Evolutionary conservation across 2,797 vertebrate genomes (phyloP).

Genomic region (Kryptolebias ocellatus): DNA sequence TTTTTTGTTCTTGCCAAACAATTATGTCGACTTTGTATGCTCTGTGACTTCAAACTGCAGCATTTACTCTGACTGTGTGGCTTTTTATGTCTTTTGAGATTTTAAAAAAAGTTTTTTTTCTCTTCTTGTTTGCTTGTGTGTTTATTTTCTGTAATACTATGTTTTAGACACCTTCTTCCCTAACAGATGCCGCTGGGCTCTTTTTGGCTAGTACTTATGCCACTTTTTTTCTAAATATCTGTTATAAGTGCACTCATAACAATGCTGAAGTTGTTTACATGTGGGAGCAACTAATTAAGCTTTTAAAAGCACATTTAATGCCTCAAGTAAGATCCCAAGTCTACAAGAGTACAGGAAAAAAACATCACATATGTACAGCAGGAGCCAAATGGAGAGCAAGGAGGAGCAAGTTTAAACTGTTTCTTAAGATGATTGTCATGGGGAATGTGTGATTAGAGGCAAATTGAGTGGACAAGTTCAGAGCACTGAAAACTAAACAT

Average conservation of each 20-base stretch:
- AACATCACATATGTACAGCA: neutral
- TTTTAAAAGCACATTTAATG: slow-evolving; percentile 7
- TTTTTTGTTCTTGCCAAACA: too few relatives aligned
- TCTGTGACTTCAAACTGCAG: too few relatives aligned
- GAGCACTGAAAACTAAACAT: neutral
- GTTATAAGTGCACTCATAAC: neutral
- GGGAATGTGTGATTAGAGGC: neutral
- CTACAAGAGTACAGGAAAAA: neutral
- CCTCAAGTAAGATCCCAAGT: neutral
- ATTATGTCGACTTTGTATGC: too few relatives aligned
- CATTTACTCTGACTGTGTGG: too few relatives aligned
- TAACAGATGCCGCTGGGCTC: neutral
- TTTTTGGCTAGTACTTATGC: neutral
- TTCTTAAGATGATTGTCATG: slow-evolving; percentile 1
- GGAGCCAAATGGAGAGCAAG: neutral
- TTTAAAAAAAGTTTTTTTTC: too few relatives aligned
- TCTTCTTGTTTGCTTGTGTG: too few relatives aligned
- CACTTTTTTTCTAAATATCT: neutral
- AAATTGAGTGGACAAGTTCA: neutral
- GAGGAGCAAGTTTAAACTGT: neutral
- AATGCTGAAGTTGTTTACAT: slow-evolving; percentile 1
- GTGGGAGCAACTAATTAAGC: slow-evolving; percentile 11
- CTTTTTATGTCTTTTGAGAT: too few relatives aligned
- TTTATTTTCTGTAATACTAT: too few relatives aligned
- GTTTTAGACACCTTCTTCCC: neutral